Conservation (phyloP, 2,888 invertebrate species). For the Macropis europaea region DNA sequence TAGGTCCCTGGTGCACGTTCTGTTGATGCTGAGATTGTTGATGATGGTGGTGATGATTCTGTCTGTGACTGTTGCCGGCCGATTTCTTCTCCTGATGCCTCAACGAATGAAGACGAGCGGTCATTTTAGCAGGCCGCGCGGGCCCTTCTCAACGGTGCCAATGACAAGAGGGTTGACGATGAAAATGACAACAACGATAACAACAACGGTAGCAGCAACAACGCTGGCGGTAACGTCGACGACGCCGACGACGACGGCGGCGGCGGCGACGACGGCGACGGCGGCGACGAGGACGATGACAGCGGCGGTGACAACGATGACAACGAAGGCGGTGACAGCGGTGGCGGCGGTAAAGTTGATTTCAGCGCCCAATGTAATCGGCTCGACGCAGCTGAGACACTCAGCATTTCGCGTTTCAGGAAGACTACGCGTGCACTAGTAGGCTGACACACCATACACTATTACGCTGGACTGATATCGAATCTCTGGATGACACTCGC, state of each 20-base stretch:
- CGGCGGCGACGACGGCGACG: not conserved
- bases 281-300: slow-evolving; percentile 33
- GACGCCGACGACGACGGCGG: slow-evolving; percentile 10
- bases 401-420: slow-evolving; percentile 71
- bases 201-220: slow-evolving; percentile 3
- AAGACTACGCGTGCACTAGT: slow-evolving; percentile 40
- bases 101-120: slow-evolving; percentile 78
- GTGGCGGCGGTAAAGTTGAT: slow-evolving; percentile 36
- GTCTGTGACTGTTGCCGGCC: slow-evolving; percentile 62
- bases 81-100: slow-evolving; percentile 78
- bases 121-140: slow-evolving; percentile 78
- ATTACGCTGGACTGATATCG: not conserved
- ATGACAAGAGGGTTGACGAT: slow-evolving; percentile 1
- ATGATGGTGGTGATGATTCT: slow-evolving; percentile 65
- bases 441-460: slow-evolving; percentile 9
- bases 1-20: slow-evolving; percentile 65
- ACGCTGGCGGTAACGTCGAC: slow-evolving; percentile 24
- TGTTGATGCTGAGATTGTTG: slow-evolving; percentile 63
- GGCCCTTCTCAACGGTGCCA: slow-evolving; percentile 66
- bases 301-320: not conserved
- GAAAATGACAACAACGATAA: not conserved
- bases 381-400: slow-evolving; percentile 67
- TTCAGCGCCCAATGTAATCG: slow-evolving; percentile 73
- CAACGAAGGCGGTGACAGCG: slow-evolving; percentile 38
- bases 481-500: not conserved